Conservation (phyloP, 2,888 invertebrate genomes). For the Orthonychiurus folsomi region DNA sequence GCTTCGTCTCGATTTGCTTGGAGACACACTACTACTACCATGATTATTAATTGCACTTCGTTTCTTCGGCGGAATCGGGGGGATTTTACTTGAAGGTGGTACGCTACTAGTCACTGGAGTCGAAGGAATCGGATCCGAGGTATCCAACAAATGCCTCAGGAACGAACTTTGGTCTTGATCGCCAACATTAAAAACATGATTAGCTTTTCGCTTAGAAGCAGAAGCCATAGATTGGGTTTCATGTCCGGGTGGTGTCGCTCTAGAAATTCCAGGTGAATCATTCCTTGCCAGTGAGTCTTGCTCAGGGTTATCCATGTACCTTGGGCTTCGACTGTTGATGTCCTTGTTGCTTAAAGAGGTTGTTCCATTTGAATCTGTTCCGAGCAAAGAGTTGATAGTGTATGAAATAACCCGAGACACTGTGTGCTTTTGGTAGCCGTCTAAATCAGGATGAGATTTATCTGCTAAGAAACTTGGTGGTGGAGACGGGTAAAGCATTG, state of each 20-base stretch:
- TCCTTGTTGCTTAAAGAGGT: neutral
- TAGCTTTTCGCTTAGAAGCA: neutral
- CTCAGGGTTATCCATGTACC: neutral
- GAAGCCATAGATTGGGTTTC: neutral
- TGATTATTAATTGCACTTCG: neutral
- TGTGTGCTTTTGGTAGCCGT: constrained; percentile 23
- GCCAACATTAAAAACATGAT: neutral
- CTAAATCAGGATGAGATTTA: neutral
- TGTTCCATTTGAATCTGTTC: neutral
- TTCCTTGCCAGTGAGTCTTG: neutral
- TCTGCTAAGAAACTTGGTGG: neutral
- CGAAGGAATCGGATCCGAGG: constrained; percentile 34
- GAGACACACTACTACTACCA: neutral
- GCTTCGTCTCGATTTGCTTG: neutral
- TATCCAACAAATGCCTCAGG: constrained; percentile 33
- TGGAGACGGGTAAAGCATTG: neutral
- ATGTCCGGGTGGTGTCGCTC: too few relatives aligned
- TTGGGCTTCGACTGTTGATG: neutral
- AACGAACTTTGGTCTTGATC: constrained; percentile 32
- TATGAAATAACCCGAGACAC: constrained; percentile 35
- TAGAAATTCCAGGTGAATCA: neutral
- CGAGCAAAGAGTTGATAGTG: constrained; percentile 32
- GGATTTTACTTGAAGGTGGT: neutral
- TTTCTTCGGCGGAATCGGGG: neutral
- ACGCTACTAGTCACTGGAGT: neutral